Percentiles rank a stretch among this genome's conserved stretches.
phyloP scores from a whole-genome alignment of 2,888 invertebrate genomes.

The Criorhina ranunculi region DNA sequence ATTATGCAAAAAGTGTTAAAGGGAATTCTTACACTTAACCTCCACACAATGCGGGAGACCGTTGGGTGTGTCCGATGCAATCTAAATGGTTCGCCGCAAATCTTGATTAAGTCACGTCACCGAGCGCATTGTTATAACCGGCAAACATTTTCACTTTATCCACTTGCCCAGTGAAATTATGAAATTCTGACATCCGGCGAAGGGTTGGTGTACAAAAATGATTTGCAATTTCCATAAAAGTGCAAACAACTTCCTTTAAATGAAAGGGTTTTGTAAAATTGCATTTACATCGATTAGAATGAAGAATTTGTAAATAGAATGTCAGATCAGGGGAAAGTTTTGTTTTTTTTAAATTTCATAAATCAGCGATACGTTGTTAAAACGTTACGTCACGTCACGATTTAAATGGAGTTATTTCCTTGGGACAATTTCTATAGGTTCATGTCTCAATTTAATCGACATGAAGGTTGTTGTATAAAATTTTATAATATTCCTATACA shows the following conservation, averaged over 20 bases:
- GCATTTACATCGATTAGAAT: slow-evolving; percentile 6
- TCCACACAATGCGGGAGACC: slow-evolving; percentile 31
- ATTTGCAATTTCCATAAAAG: slow-evolving; percentile 74
- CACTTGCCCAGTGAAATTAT: slow-evolving; percentile 42
- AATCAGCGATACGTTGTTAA: too few relatives aligned
- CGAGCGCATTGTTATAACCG: slow-evolving; percentile 63
- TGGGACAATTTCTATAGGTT: background rate
- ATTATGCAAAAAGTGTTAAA: slow-evolving; percentile 61
- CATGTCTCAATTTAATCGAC: background rate
- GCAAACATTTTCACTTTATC: slow-evolving; percentile 59
- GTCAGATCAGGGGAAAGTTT: background rate
- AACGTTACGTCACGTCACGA: background rate
- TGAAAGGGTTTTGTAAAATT: slow-evolving; percentile 9
- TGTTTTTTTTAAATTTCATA: slow-evolving; percentile 9
- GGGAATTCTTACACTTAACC: slow-evolving; percentile 55
- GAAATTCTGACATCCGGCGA: slow-evolving; percentile 63
- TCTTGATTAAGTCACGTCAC: slow-evolving; percentile 73
- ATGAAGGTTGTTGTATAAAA: background rate
- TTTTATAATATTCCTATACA: too few relatives aligned
- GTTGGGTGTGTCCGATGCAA: slow-evolving; percentile 69
- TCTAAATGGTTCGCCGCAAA: slow-evolving; percentile 65
- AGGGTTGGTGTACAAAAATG: slow-evolving; percentile 41
- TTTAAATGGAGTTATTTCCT: background rate
- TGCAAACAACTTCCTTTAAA: slow-evolving; percentile 60
- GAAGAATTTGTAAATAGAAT: background rate